Base-by-base conservation (phyloP, 2,797 vertebrate genomes). In the Trachurus trachurus region DNA sequence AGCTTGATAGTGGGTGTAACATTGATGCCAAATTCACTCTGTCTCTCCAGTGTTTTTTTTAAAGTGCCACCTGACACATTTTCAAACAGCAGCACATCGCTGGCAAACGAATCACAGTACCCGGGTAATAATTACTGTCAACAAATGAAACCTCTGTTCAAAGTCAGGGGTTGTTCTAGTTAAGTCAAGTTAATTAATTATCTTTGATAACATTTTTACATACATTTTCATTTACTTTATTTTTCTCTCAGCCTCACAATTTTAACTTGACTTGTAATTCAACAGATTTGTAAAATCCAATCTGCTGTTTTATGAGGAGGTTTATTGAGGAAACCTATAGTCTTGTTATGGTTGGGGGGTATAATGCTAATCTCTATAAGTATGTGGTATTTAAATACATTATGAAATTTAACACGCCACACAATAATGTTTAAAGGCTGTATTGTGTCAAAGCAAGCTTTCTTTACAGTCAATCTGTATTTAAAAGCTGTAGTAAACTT, bases 401-500 rank as follows among this genome's bases (percentile, higher is more conserved):
- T 13, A 26, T 40, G 1, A 58, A 70, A 58, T 31, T 39, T 40
- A 56, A 58, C 17, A 19, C 8, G n/a, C n/a, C n/a, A n/a, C n/a
- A n/a, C n/a, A 34, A 57, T 26, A 53, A n/a, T 6, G 11, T 65
- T 72, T 29, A 8, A 19, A 22, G 34, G 1, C 71, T 54, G 12
- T 37, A 44, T 62, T 45, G 26, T 11, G 2, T 31, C 34, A 12
- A 73, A 74, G 49, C 17, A 66, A 50, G 70, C 57, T 62, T 80
- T 50, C n/a, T 68, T 75, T 47, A 9, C 17, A 52, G 69, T 26
- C 67, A 65, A 31, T 88, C 74, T 1, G n/a, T 53, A 63, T 73
- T 54, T 26, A 26, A 66, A 81, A 81, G 54, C 80, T 13, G n/a
- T 78, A 53, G 54, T 78, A 76, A 87, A 89, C 76, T 83, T 80